Conservation (phyloP, 2,113 vertebrate species). For the Oreotrochilus melanogaster region DNA sequence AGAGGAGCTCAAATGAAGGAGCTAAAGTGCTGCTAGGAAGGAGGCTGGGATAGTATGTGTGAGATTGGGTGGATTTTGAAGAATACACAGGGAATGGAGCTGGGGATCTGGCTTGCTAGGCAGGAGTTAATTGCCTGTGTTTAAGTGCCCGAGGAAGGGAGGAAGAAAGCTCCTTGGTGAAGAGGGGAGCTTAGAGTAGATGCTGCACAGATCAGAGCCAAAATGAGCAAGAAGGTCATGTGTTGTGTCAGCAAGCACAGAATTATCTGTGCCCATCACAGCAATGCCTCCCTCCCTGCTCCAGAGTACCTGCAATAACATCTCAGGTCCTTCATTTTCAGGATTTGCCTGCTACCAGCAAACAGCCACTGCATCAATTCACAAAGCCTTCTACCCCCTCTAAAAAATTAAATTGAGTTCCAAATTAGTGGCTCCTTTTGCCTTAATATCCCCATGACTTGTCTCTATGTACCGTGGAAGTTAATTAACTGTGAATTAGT, state of each 20-base stretch:
- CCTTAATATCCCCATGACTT: conserved; percentile 5
- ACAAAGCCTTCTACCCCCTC: neutral
- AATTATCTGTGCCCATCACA: neutral
- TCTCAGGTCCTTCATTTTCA: neutral
- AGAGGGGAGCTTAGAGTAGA: neutral
- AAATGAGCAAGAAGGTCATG: neutral
- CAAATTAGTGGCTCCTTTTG: conserved; percentile 45
- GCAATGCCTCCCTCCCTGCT: neutral
- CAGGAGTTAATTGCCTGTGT: neutral
- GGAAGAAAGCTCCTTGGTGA: neutral
- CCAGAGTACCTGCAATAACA: neutral
- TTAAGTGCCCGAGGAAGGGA: neutral
- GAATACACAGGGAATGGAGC: neutral
- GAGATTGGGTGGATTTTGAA: neutral
- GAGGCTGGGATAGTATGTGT: fast-evolving
- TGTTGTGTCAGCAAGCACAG: neutral
- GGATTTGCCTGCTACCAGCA: neutral
- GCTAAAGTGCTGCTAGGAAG: neutral
- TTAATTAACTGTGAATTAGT: conserved; percentile 67
- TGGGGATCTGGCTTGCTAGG: neutral
- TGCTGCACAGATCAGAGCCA: neutral
- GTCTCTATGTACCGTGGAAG: neutral
- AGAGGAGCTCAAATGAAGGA: neutral
- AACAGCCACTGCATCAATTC: neutral
- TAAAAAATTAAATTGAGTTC: conserved; percentile 26